Conservation (phyloP, 35 echinoderm and acorn worm species). For the Apostichopus japonicus region DNA sequence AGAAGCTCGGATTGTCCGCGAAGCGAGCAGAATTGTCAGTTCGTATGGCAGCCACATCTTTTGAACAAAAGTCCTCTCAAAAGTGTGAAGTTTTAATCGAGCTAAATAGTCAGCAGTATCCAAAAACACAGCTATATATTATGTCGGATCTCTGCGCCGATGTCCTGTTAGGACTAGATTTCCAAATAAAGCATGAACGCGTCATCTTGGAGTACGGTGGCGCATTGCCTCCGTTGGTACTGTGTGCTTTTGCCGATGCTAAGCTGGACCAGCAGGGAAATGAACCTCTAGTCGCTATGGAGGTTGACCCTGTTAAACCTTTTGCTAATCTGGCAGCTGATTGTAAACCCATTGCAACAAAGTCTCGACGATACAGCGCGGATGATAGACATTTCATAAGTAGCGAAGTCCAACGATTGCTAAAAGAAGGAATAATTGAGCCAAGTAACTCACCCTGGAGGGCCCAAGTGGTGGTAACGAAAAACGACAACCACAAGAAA, state of each 20-base stretch:
- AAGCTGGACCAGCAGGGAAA: background rate
- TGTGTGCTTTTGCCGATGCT: slow-evolving; percentile 11
- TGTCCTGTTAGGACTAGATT: slow-evolving; percentile 54
- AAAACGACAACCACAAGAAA: no score
- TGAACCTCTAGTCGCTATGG: slow-evolving; percentile 14
- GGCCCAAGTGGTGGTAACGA: slow-evolving; percentile 50
- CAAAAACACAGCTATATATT: no score
- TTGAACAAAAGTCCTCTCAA: no score
- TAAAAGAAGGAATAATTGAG: slow-evolving; percentile 47
- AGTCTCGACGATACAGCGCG: slow-evolving; percentile 50
- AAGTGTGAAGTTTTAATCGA: no score
- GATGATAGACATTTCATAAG: slow-evolving; percentile 45
- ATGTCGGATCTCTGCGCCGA: no score
- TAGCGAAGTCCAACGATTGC: slow-evolving; percentile 38
- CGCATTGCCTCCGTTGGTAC: slow-evolving; percentile 17
- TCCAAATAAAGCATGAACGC: slow-evolving; percentile 50
- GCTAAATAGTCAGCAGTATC: no score
- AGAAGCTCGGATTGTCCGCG: no score
- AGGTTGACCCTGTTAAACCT: slow-evolving; percentile 38
- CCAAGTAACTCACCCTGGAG: slow-evolving; percentile 60
- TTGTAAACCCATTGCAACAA: slow-evolving; percentile 48
- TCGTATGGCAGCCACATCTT: no score
- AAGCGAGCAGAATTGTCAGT: no score
- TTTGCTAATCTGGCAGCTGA: slow-evolving; percentile 56
- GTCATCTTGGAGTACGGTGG: slow-evolving; percentile 58